A percentile compares a stretch with the other conserved stretches of the same genome.
These are phyloP conservation scores for Holothuria scabra DNA, from an alignment of 53 echinoderm and acorn worm species.

Conservation along the genomic window DNA sequence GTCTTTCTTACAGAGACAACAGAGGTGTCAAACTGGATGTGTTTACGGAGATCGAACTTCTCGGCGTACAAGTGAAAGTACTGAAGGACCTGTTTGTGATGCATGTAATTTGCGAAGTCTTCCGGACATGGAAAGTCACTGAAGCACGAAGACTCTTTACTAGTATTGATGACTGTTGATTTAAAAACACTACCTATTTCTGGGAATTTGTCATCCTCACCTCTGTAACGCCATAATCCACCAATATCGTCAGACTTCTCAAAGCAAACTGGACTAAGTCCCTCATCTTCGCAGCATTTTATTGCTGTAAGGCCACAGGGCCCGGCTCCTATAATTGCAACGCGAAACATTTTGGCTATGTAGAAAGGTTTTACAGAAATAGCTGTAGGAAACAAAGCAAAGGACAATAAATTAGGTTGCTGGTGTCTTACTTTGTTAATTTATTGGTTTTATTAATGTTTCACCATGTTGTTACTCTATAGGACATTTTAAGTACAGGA, in stretches of 20 bases:
- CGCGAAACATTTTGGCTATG: background rate
- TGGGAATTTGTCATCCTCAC: background rate
- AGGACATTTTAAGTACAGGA: too few relatives aligned
- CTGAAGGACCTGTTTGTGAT: slow-evolving; percentile 63
- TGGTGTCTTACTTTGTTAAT: too few relatives aligned
- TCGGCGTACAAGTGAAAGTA: slow-evolving; percentile 52
- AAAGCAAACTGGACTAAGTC: slow-evolving; percentile 33
- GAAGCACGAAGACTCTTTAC: slow-evolving; percentile 59
- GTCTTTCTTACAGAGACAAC: slow-evolving; percentile 38
- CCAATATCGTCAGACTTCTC: slow-evolving; percentile 26
- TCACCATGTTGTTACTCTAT: too few relatives aligned
- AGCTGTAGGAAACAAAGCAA: too few relatives aligned
- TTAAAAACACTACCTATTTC: slow-evolving; percentile 39
- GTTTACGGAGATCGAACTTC: slow-evolving; percentile 42
- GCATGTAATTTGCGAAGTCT: slow-evolving; percentile 82
- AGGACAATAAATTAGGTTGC: too few relatives aligned
- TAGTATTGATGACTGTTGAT: slow-evolving; percentile 62
- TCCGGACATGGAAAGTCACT: slow-evolving; percentile 85
- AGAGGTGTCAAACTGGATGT: slow-evolving; percentile 48
- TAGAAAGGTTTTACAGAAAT: background rate
- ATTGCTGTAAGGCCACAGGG: slow-evolving; percentile 23
- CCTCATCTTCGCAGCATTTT: slow-evolving; percentile 46
- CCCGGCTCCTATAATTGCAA: slow-evolving; percentile 35
- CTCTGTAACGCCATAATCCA: background rate
- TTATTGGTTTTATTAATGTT: too few relatives aligned